Percentiles rank a stretch among this genome's conserved stretches.
phyloP scores from a whole-genome alignment of 2,888 invertebrate genomes.

The Baccha elongata region DNA sequence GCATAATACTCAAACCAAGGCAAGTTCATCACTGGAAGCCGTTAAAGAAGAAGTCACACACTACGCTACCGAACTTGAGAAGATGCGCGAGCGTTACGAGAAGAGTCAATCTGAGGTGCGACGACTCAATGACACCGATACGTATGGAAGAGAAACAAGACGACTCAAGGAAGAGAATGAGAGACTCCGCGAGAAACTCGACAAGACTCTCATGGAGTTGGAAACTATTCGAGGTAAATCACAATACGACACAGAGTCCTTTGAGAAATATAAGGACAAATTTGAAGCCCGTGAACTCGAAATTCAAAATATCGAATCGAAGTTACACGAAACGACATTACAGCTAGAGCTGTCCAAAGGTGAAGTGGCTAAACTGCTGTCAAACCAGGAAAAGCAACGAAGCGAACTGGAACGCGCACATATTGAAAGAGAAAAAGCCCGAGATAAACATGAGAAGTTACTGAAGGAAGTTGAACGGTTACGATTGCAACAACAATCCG shows the following conservation, averaged over 20 bases:
- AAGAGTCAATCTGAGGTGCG: slow-evolving; percentile 91
- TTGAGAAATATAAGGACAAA: slow-evolving; percentile 89
- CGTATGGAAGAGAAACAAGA: slow-evolving; percentile 90
- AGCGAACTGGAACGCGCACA: slow-evolving; percentile 91
- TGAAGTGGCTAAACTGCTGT: slow-evolving; percentile 89
- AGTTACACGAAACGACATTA: slow-evolving; percentile 90
- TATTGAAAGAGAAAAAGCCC: slow-evolving; percentile 94
- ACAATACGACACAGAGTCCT: slow-evolving; percentile 88
- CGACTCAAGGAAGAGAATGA: slow-evolving; percentile 92
- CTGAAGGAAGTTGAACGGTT: slow-evolving; percentile 86
- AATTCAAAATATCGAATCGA: slow-evolving; percentile 89
- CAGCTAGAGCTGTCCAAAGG: slow-evolving; percentile 91
- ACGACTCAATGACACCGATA: slow-evolving; percentile 91
- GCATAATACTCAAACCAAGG: slow-evolving; percentile 93
- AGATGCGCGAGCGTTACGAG: slow-evolving; percentile 95
- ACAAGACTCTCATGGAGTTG: slow-evolving; percentile 91
- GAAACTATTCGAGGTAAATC: slow-evolving; percentile 92
- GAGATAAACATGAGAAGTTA: slow-evolving; percentile 93
- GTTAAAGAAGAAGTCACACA: slow-evolving; percentile 94
- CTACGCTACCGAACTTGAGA: slow-evolving; percentile 93
- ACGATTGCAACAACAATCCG: slow-evolving; percentile 82
- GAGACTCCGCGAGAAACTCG: slow-evolving; percentile 89
- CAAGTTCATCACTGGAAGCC: slow-evolving; percentile 92
- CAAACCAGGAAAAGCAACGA: slow-evolving; percentile 90
- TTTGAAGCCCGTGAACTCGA: slow-evolving; percentile 89